These are phyloP conservation scores for Chironomus striatipennis DNA, from an alignment of 1,140 invertebrate genomes.

Conservation along the genomic window DNA sequence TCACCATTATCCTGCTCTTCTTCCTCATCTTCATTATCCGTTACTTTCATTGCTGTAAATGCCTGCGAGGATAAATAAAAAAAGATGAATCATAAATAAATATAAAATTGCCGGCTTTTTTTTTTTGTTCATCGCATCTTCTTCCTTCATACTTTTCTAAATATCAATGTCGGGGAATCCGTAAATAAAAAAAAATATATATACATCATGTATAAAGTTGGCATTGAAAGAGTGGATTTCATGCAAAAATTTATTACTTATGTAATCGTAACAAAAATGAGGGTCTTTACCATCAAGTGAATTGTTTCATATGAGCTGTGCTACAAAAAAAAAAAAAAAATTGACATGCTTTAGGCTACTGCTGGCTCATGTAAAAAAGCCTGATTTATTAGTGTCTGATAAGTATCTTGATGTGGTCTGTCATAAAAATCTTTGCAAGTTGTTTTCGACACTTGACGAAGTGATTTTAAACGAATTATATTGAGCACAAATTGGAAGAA, in stretches of 20 bases:
- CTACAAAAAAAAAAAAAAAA: background rate
- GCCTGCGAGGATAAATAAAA: background rate
- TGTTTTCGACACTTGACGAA: no score
- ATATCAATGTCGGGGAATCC: conserved; percentile 18
- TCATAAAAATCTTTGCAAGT: background rate
- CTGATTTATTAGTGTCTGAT: background rate
- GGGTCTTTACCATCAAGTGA: background rate
- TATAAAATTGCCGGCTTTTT: background rate
- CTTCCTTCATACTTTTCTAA: background rate
- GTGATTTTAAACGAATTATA: no score
- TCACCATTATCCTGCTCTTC: background rate
- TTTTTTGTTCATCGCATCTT: background rate
- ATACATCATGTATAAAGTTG: no score
- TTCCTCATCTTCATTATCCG: background rate
- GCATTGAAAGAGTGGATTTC: background rate
- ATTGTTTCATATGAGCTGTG: background rate
- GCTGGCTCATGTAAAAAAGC: background rate
- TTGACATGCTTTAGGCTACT: conserved; percentile 1
- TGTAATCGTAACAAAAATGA: background rate
- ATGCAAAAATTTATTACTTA: background rate
- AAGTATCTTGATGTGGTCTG: background rate
- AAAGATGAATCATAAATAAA: background rate
- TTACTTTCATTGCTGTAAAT: background rate
- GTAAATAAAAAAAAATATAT: background rate
- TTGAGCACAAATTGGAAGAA: no score